These are phyloP conservation scores for Norana najaformis DNA, from an alignment of 2,888 invertebrate species.

Conservation along the genomic window DNA sequence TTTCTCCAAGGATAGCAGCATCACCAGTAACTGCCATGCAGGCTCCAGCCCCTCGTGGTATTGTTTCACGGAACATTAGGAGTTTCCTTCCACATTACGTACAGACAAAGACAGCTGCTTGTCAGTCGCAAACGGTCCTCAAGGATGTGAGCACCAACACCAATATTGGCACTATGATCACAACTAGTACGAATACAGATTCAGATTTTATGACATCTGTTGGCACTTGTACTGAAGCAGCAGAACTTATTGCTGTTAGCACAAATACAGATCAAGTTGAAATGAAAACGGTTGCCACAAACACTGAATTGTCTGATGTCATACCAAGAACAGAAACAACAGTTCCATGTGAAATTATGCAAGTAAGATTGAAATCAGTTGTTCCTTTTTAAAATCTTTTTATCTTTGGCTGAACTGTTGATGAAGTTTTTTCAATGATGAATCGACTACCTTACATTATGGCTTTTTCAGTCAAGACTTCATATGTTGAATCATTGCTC, in stretches of 20 bases:
- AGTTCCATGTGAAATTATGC: not conserved
- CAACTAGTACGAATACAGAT: not conserved
- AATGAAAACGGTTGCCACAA: not conserved
- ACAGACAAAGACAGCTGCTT: not conserved
- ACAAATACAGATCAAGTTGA: constrained; percentile 19
- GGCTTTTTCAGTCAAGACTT: too few species aligned
- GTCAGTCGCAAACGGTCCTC: not conserved
- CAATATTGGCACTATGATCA: not conserved
- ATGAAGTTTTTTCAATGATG: too few species aligned
- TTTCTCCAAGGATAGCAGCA: not conserved
- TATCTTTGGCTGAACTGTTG: too few species aligned
- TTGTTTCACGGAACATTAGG: not conserved
- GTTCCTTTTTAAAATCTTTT: too few species aligned
- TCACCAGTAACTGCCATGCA: not conserved
- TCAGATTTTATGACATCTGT: not conserved
- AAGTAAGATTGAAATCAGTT: not conserved
- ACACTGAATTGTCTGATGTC: constrained; percentile 4
- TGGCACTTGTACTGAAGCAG: not conserved
- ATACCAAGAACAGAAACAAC: not conserved
- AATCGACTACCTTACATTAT: too few species aligned
- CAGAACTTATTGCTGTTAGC: not conserved
- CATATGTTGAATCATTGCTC: too few species aligned
- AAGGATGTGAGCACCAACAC: not conserved
- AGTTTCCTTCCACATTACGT: not conserved
- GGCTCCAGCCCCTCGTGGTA: not conserved